Evolutionary conservation across 2,113 vertebrate species (phyloP).

Genomic region (Himantopus leucocephalus): DNA sequence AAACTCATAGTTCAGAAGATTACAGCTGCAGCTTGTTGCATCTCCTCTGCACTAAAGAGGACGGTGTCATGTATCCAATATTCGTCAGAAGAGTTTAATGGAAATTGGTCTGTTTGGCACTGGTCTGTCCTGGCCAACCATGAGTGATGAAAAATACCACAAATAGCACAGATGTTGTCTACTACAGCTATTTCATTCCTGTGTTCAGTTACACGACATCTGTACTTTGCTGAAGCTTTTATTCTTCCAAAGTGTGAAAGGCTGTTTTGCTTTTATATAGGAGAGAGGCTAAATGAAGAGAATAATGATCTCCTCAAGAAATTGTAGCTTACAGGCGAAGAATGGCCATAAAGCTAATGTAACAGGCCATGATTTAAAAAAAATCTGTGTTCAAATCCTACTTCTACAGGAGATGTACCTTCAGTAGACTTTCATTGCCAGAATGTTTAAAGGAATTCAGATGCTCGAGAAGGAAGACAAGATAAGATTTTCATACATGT

Average conservation of each 20-base stretch:
- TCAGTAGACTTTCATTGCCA: background rate
- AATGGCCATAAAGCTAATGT: background rate
- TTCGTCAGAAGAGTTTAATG: background rate
- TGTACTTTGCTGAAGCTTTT: background rate
- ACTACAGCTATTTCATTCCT: background rate
- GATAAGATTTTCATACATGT: background rate
- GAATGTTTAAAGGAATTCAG: background rate
- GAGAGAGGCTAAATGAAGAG: background rate
- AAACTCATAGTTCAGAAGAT: background rate
- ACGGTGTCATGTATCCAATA: accelerated
- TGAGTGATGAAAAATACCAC: background rate
- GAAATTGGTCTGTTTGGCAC: background rate
- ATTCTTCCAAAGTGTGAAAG: background rate
- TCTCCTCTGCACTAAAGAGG: background rate
- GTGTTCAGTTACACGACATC: background rate
- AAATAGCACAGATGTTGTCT: background rate
- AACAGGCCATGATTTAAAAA: background rate
- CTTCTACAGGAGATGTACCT: background rate
- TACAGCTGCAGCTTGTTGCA: background rate
- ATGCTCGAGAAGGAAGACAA: background rate
- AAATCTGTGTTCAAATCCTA: background rate
- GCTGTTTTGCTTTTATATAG: background rate
- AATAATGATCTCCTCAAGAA: background rate
- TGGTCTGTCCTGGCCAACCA: background rate
- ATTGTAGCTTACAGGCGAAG: background rate